phyloP scores from a whole-genome alignment of 1,140 invertebrate species.

The Conus ventricosus region DNA sequence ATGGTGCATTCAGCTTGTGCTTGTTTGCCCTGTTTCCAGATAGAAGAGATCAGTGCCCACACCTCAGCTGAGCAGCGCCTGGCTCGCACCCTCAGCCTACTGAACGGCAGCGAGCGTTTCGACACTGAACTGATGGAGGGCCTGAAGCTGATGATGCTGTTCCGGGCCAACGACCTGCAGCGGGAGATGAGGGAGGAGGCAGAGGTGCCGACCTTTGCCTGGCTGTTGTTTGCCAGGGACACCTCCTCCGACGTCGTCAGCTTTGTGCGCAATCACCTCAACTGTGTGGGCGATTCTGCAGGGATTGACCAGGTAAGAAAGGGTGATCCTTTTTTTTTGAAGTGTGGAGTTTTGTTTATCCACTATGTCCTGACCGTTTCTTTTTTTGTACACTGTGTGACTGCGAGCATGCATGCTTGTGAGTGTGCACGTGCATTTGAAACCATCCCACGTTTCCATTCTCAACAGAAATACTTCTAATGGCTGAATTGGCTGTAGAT shows the following conservation, averaged over 20 bases:
- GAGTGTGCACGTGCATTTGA: too few species aligned
- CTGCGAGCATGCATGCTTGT: too few species aligned
- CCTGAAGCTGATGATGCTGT: conserved; percentile 77
- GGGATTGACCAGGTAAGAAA: conserved; percentile 76
- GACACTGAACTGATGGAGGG: conserved; percentile 77
- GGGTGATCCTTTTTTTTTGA: too few species aligned
- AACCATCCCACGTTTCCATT: too few species aligned
- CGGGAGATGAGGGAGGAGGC: conserved; percentile 60
- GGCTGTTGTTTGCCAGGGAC: conserved; percentile 76
- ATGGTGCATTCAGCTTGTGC: too few species aligned
- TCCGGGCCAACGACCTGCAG: conserved; percentile 71
- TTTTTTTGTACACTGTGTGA: too few species aligned
- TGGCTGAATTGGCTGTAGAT: too few species aligned
- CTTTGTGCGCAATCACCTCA: conserved; percentile 76
- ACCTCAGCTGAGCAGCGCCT: conserved; percentile 63
- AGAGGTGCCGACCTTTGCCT: conserved; percentile 76
- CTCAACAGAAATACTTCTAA: too few species aligned
- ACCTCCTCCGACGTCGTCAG: conserved; percentile 72
- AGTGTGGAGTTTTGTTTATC: too few species aligned
- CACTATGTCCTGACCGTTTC: too few species aligned
- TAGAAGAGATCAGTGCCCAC: conserved; percentile 66
- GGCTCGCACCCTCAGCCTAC: conserved; percentile 63
- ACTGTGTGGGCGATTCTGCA: conserved; percentile 73
- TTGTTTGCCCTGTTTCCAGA: conserved; percentile 43
- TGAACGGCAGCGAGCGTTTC: conserved; percentile 74